A percentile compares a stretch with the other conserved stretches of the same genome.
Evolutionary conservation across 1,140 invertebrate species (phyloP).

Genomic region (Apolygus lucorum): DNA sequence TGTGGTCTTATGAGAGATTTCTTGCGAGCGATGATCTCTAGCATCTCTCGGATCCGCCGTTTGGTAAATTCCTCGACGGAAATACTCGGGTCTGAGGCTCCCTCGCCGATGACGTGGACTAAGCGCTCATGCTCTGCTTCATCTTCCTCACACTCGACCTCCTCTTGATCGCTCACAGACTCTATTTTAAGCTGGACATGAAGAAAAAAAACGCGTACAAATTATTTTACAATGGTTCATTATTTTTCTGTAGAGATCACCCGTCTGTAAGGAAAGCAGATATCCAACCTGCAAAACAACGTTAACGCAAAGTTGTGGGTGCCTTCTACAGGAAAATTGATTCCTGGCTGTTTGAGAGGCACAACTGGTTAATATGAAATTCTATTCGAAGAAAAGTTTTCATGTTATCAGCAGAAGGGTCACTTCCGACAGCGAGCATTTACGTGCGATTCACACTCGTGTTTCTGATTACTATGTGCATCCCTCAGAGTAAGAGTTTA

Average conservation of each 20-base stretch:
- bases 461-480: no score
- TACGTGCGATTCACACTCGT: no score
- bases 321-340: no score
- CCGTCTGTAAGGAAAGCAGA: background rate
- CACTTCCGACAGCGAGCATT: no score
- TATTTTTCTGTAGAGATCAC: no score
- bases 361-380: no score
- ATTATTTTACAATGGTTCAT: background rate
- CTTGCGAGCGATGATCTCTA: background rate
- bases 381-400: no score
- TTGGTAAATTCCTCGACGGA: slow-evolving; percentile 2
- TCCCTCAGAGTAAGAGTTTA: no score
- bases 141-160: background rate
- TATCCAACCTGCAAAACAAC: background rate
- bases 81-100: background rate
- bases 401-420: no score
- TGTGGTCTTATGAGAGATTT: background rate
- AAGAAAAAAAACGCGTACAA: background rate
- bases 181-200: background rate
- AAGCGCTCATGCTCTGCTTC: background rate
- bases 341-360: no score
- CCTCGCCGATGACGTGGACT: background rate
- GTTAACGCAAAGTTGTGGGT: no score
- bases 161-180: background rate
- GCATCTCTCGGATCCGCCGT: background rate